Evolutionary conservation across 2,888 invertebrate genomes (phyloP).

Genomic region (Nymphalis polychloros): DNA sequence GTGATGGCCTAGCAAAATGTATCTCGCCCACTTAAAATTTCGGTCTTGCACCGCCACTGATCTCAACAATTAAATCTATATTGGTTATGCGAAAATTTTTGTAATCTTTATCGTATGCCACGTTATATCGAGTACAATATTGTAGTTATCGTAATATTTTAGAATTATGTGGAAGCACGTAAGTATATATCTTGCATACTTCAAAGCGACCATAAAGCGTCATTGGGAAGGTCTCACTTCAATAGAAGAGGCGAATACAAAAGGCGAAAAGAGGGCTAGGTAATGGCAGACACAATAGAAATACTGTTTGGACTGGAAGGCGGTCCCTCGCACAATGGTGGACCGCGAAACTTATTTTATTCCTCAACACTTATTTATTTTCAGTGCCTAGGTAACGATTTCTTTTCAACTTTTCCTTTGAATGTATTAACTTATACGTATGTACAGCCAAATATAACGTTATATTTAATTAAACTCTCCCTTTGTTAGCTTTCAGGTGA

Average conservation of each 20-base stretch:
- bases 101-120: background rate
- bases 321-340: conserved; percentile 69
- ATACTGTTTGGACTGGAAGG: conserved; percentile 78
- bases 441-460: background rate
- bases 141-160: conserved; percentile 38
- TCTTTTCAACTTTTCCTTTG: conserved; percentile 53
- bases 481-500: background rate
- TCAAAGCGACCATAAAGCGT: conserved; percentile 75
- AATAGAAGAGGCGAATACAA: conserved; percentile 77
- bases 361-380: conserved; percentile 72
- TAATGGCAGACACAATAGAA: conserved; percentile 79
- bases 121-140: background rate
- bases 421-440: conserved; percentile 39
- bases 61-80: too few relatives aligned
- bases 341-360: conserved; percentile 76
- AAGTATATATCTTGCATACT: conserved; percentile 68
- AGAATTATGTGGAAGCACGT: conserved; percentile 50
- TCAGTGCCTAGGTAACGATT: conserved; percentile 52
- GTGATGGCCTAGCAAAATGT: too few relatives aligned
- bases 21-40: too few relatives aligned
- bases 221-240: conserved; percentile 79
- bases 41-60: too few relatives aligned
- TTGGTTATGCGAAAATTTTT: background rate
- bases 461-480: background rate
- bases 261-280: conserved; percentile 79